These are phyloP conservation scores for Selenia dentaria DNA, from an alignment of 2,888 invertebrate genomes.

Conservation along the genomic window DNA sequence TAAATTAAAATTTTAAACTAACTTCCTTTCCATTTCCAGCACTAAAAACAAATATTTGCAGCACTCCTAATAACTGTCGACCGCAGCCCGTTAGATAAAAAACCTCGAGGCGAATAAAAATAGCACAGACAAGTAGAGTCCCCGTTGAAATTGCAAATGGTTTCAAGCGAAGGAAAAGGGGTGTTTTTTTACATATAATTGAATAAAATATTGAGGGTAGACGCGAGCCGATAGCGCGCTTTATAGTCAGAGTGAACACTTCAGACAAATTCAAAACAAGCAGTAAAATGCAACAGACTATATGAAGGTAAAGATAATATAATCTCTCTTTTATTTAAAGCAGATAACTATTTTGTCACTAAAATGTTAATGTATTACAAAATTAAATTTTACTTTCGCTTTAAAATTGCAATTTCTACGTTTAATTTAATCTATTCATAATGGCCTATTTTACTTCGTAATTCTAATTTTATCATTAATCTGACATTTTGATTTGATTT, in stretches of 20 bases:
- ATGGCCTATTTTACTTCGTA: too few species aligned
- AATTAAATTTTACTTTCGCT: too few species aligned
- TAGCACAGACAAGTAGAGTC: slow-evolving; percentile 7
- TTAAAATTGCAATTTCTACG: too few species aligned
- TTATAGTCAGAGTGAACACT: not conserved
- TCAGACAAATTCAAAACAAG: not conserved
- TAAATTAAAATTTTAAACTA: too few species aligned
- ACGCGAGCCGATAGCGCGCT: slow-evolving; percentile 7
- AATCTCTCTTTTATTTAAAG: too few species aligned
- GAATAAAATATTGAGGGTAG: slow-evolving; percentile 68
- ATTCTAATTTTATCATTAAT: too few species aligned
- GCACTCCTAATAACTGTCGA: slow-evolving; percentile 24
- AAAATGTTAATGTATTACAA: too few species aligned
- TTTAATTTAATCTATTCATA: too few species aligned
- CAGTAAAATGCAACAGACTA: too few species aligned
- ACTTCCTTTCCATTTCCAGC: not conserved
- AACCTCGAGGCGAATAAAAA: slow-evolving; percentile 18
- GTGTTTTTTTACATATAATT: slow-evolving; percentile 66
- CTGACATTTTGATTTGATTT: too few species aligned
- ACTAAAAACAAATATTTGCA: slow-evolving; percentile 1
- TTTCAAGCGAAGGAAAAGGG: slow-evolving; percentile 41
- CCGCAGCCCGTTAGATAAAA: slow-evolving; percentile 12
- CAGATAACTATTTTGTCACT: too few species aligned
- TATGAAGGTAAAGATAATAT: too few species aligned
- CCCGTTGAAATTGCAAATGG: slow-evolving; percentile 28